Percentiles rank a stretch among this genome's conserved stretches.
These are phyloP conservation scores for Ardeotis arabs DNA, from an alignment of 2,113 vertebrate genomes.

Conservation along the genomic window DNA sequence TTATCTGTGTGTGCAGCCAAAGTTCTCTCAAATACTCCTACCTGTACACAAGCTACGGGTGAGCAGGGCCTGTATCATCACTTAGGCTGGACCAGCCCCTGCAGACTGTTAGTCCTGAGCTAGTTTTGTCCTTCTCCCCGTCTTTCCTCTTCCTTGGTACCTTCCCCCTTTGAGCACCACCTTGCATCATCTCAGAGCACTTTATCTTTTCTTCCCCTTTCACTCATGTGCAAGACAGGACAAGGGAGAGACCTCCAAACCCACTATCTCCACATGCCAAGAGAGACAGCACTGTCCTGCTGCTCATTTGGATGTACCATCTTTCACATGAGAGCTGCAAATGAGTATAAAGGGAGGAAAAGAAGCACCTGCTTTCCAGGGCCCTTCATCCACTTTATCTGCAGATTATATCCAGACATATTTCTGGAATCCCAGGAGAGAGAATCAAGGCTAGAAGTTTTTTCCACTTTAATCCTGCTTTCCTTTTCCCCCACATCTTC, in stretches of 20 bases:
- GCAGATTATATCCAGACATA: neutral
- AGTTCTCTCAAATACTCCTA: neutral
- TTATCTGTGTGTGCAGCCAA: fast-evolving
- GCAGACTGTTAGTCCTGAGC: neutral
- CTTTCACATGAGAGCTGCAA: neutral
- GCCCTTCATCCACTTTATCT: neutral
- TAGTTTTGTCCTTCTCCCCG: neutral
- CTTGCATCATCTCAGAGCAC: neutral
- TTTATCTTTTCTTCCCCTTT: neutral
- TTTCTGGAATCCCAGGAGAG: neutral
- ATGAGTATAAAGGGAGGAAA: neutral
- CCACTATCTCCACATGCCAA: too few species aligned
- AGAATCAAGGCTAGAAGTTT: neutral
- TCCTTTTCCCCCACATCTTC: neutral
- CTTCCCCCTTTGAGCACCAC: neutral
- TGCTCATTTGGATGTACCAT: neutral
- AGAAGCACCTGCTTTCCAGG: neutral
- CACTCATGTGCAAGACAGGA: neutral
- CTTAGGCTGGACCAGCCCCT: neutral
- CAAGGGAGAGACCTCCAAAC: neutral
- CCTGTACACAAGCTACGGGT: neutral
- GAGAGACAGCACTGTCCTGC: neutral
- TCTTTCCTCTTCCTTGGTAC: neutral
- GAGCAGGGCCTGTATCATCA: neutral
- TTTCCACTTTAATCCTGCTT: neutral